phyloP scores from a whole-genome alignment of 2,888 invertebrate genomes.

The Orgyia antiqua region DNA sequence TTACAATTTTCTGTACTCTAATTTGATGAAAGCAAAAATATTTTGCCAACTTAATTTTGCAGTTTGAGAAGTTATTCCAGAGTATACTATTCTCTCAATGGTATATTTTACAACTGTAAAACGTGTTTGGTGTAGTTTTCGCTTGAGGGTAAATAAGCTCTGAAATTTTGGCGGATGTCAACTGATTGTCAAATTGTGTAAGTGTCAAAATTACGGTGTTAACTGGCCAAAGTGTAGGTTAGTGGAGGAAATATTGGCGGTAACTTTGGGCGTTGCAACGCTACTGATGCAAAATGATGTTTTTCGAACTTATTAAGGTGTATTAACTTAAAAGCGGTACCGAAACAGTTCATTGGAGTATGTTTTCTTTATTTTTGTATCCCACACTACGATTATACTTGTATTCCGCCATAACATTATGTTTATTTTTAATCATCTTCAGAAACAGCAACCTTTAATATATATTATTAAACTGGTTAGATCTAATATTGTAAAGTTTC shows the following conservation, averaged over 20 bases:
- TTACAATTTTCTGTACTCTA: conserved; percentile 12
- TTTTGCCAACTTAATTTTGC: conserved; percentile 16
- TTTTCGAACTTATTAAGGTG: conserved; percentile 15
- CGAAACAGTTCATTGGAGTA: conserved; percentile 3
- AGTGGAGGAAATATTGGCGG: conserved; percentile 10
- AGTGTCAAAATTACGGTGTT: conserved; percentile 17
- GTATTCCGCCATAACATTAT: too few relatives aligned
- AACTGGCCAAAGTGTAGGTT: conserved; percentile 13
- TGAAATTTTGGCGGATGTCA: conserved; percentile 16
- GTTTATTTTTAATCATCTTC: too few relatives aligned
- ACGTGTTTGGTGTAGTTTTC: conserved; percentile 4
- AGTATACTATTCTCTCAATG: background rate
- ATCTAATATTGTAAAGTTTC: too few relatives aligned
- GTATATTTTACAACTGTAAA: conserved; percentile 7
- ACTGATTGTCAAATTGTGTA: conserved; percentile 24
- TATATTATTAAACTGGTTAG: too few relatives aligned
- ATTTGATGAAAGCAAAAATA: conserved; percentile 21
- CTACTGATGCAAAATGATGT: conserved; percentile 12
- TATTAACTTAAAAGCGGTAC: conserved; percentile 15
- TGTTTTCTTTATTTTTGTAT: too few relatives aligned
- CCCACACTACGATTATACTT: too few relatives aligned
- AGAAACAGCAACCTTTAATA: too few relatives aligned
- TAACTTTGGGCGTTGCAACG: conserved; percentile 10
- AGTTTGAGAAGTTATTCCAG: background rate
- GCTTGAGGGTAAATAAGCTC: conserved; percentile 10